A percentile compares a stretch with the other conserved stretches of the same genome.
Conservation (phyloP, 2,113 vertebrate genomes). For the Melanotaenia duboulayi region DNA sequence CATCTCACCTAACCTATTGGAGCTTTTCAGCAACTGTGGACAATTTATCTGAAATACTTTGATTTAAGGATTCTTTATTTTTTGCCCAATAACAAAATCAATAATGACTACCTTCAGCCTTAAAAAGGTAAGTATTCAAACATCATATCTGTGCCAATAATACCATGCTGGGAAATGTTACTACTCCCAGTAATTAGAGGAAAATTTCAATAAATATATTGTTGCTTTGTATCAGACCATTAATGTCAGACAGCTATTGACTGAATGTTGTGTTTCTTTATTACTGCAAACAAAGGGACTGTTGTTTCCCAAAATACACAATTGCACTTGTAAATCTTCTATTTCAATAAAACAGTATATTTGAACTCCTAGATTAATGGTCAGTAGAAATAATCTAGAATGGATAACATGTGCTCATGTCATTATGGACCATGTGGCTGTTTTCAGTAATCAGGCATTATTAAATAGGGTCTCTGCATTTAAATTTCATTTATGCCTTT, state of each 20-base stretch:
- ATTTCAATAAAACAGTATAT: neutral
- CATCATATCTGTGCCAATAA: neutral
- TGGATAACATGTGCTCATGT: neutral
- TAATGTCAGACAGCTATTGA: neutral
- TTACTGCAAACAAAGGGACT: no score
- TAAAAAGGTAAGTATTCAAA: neutral
- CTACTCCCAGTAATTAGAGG: neutral
- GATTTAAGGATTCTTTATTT: neutral
- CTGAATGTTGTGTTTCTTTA: no score
- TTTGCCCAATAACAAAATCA: neutral
- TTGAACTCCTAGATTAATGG: no score
- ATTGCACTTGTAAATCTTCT: no score
- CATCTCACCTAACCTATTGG: constrained; percentile 5
- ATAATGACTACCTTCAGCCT: no score
- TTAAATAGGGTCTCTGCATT: neutral
- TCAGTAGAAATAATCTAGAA: no score
- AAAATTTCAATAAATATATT: neutral
- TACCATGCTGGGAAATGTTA: neutral
- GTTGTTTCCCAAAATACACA: no score
- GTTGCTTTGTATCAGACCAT: neutral
- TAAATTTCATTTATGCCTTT: neutral
- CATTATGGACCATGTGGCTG: neutral
- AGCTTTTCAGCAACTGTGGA: constrained; percentile 11
- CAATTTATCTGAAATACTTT: neutral
- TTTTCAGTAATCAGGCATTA: neutral